A percentile compares a stretch with the other conserved stretches of the same genome.
Conservation (phyloP, 1,140 invertebrate genomes). For the Sycophaga agraensis region DNA sequence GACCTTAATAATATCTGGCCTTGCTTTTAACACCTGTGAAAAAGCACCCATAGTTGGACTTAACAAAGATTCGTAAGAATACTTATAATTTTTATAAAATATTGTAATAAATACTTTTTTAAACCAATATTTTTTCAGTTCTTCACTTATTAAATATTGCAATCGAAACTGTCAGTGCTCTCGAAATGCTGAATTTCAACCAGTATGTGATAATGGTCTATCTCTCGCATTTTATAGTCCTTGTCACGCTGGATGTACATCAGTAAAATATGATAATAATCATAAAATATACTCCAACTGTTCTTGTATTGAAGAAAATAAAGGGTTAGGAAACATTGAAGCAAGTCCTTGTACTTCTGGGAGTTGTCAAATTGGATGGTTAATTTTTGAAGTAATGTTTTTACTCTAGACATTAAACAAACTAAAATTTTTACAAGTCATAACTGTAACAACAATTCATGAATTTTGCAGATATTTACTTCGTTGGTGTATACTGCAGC, state of each 20-base stretch:
- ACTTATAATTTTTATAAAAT: too few species aligned
- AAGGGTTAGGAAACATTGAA: constrained; percentile 38
- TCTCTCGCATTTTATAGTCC: constrained; percentile 66
- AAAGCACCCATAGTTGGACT: constrained; percentile 54
- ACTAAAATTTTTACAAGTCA: background rate
- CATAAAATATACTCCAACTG: constrained; percentile 59
- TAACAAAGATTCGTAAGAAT: constrained; percentile 43
- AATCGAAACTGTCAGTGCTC: constrained; percentile 66
- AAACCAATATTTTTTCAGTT: constrained; percentile 30
- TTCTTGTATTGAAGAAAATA: constrained; percentile 50
- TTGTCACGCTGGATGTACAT: constrained; percentile 70
- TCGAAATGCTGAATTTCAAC: constrained; percentile 63
- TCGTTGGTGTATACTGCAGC: constrained; percentile 39
- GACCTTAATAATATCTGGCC: constrained; percentile 58
- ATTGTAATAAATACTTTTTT: too few species aligned
- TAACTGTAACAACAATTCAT: background rate
- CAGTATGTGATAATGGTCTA: constrained; percentile 64
- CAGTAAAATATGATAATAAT: constrained; percentile 44
- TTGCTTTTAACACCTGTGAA: constrained; percentile 65
- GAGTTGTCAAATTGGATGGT: constrained; percentile 58
- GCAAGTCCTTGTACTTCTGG: constrained; percentile 58
- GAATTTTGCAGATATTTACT: constrained; percentile 37
- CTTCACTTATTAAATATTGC: constrained; percentile 56
- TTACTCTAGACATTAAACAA: background rate
- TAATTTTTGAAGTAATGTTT: constrained; percentile 58